Base-by-base conservation (phyloP, 2,888 invertebrate genomes). In the Automeris io region DNA sequence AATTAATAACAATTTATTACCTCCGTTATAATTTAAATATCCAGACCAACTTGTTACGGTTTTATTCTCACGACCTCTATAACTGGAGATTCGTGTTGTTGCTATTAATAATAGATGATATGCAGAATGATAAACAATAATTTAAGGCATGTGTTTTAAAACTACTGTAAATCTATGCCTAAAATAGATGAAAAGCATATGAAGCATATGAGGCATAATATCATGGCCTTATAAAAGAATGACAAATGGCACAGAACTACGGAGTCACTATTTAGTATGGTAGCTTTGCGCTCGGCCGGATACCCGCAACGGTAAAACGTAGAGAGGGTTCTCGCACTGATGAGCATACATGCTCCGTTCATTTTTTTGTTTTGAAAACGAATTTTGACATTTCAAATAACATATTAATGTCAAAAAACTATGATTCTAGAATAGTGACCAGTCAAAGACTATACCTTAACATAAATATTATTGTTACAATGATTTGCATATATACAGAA, bases 301-400 rank as follows among this genome's bases (percentile, higher is more conserved):
- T 73, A 76, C 80, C 82, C 79, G 73, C 62, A 67, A 66, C 61
- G 60, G 63, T 57, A 57, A 56, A 53, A 51, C 46, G 50, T 46
- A 53, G 50, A 36, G 40, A 18, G 40, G 46, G 11, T 22, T 36
- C 55, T 45, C 56, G 52, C 41, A 49, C 48, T 41, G 57, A 49
- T 29, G 29, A 13, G 16, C 29, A 29, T 16, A 29, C 57, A 54
- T 51, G 58, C 56, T 42, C 46, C 49, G 26, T 16, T 29, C 16
- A 29, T 16, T 16, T 29, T n/a, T 29, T 13, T 6, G 26, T 13
- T 12, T 13, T 26, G 7, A 16, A 16, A 7, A 16, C 16, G 13
- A 3, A 29, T 29, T 16, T 29, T n/a, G 5, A 29, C 13, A 29
- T 29, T n/a, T 16, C 16, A 29, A n/a, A n/a, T n/a, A n/a, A n/a